Percentiles rank a stretch among this genome's conserved stretches.
phyloP scores from a whole-genome alignment of 2,113 vertebrate genomes.

The Sinocyclocheilus grahami region DNA sequence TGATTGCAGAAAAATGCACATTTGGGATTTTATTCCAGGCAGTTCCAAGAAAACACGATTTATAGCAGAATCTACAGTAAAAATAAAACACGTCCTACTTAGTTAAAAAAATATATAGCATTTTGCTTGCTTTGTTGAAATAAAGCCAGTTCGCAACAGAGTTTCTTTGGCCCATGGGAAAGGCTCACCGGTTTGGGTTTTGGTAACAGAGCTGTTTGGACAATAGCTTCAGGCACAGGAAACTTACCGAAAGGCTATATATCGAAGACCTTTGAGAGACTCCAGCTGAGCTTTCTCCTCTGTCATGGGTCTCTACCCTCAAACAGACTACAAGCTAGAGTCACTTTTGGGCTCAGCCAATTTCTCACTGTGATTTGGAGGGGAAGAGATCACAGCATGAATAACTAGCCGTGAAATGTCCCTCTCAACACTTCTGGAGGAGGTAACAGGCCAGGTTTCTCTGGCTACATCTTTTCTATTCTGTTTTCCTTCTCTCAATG shows the following conservation, averaged over 20 bases:
- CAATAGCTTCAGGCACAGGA: conserved; percentile 17
- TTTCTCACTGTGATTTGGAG: conserved; percentile 68
- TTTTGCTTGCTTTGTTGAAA: background rate
- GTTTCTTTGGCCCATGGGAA: background rate
- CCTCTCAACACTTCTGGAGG: conserved; percentile 60
- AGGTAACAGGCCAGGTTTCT: conserved; percentile 53
- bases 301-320: conserved; percentile 69
- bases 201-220: conserved; percentile 2
- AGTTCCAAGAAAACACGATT: background rate
- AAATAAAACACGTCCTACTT: background rate
- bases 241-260: background rate
- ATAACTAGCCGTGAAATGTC: conserved; percentile 74
- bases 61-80: background rate
- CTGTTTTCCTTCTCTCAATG: background rate
- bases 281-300: conserved; percentile 57
- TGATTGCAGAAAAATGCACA: background rate
- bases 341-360: conserved; percentile 70
- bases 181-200: background rate
- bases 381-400: conserved; percentile 64
- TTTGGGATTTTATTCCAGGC: background rate
- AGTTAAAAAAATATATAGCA: no score
- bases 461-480: background rate
- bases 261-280: background rate
- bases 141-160: background rate
- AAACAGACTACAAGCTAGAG: conserved; percentile 71